These are phyloP conservation scores for Sialia sialis DNA, from an alignment of 2,113 vertebrate genomes.

Conservation along the genomic window DNA sequence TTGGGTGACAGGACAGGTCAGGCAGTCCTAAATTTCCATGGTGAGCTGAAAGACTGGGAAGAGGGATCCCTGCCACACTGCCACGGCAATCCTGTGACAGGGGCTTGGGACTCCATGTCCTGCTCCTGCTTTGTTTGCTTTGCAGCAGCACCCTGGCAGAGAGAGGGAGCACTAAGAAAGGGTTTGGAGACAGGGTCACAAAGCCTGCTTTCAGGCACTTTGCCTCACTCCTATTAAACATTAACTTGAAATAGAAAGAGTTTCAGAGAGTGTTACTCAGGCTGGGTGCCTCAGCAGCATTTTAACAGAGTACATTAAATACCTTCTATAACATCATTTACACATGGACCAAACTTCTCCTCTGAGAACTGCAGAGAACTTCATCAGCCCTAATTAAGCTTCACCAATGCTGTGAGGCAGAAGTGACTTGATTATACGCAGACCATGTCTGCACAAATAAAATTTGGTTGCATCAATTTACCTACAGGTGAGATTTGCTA, in stretches of 20 bases:
- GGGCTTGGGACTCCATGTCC: rapidly evolving
- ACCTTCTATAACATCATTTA: neutral
- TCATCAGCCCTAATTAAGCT: neutral
- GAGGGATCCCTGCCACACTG: neutral
- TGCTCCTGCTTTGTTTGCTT: neutral
- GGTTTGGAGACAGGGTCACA: neutral
- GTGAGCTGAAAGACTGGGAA: neutral
- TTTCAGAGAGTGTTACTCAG: neutral
- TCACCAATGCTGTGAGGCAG: neutral
- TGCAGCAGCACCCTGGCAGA: neutral
- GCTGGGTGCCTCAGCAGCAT: neutral
- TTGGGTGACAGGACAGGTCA: neutral
- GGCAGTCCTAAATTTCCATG: neutral
- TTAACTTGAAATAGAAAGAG: neutral
- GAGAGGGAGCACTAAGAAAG: neutral
- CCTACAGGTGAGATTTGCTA: neutral
- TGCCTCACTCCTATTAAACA: neutral
- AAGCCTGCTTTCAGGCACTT: neutral
- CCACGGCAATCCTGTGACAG: rapidly evolving
- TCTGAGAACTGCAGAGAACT: neutral
- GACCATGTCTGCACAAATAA: neutral
- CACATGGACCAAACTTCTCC: neutral
- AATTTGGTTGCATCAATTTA: neutral
- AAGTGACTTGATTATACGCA: neutral
- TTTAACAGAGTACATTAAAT: neutral